phyloP scores from a whole-genome alignment of 1,140 invertebrate genomes.

The Drosophila leontia region DNA sequence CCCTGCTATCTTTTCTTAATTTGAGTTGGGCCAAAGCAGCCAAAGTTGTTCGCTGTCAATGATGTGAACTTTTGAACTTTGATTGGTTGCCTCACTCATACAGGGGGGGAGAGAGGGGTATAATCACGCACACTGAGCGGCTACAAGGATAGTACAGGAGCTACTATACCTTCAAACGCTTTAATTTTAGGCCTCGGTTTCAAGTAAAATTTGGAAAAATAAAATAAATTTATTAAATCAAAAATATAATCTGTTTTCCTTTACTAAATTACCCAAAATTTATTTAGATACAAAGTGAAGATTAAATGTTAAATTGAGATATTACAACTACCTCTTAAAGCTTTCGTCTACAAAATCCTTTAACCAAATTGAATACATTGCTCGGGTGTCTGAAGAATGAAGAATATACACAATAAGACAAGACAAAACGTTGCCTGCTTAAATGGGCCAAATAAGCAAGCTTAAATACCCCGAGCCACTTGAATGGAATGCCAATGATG shows the following conservation, averaged over 20 bases:
- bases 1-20: conserved; percentile 73
- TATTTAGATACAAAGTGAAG: not conserved
- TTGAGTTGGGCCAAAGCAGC: conserved; percentile 62
- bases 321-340: not conserved
- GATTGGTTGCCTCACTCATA: conserved; percentile 57
- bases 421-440: conserved; percentile 14
- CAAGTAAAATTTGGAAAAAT: not conserved
- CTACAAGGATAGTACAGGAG: not conserved
- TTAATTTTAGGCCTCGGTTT: conserved; percentile 13
- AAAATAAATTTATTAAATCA: no score
- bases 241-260: not conserved
- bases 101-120: not conserved
- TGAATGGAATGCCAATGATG: conserved; percentile 35
- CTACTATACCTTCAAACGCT: conserved; percentile 1
- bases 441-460: conserved; percentile 22
- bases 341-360: conserved; percentile 3
- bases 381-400: not conserved
- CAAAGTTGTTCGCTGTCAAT: conserved; percentile 71
- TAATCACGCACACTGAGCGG: not conserved
- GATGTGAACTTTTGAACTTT: conserved; percentile 79
- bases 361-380: not conserved
- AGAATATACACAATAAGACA: conserved; percentile 6
- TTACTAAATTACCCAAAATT: not conserved
- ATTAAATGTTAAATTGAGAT: not conserved
- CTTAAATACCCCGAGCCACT: conserved; percentile 31